Conservation (phyloP, 2,113 vertebrate genomes). For the Anseranas semipalmata region DNA sequence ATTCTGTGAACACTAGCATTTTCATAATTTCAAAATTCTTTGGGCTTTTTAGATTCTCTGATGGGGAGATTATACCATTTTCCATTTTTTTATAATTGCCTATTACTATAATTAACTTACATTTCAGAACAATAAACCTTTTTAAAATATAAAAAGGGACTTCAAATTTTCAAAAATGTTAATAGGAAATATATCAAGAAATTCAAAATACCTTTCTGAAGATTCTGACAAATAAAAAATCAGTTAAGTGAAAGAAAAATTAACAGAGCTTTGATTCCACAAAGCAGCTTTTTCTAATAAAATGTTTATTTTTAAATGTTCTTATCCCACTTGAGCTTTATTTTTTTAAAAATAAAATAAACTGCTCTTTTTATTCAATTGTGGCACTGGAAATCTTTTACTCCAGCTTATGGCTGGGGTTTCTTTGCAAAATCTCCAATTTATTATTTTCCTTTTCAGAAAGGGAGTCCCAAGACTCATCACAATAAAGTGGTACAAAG, state of each 20-base stretch:
- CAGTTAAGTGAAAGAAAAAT: neutral
- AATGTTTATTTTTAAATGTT: neutral
- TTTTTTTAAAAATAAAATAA: neutral
- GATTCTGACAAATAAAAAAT: neutral
- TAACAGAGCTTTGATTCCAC: neutral
- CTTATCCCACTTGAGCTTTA: neutral
- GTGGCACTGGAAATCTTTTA: neutral
- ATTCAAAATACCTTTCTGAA: constrained; percentile 3
- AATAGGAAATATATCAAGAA: neutral
- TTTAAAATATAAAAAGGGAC: neutral
- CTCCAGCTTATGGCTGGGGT: neutral
- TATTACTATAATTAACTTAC: neutral
- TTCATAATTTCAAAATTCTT: neutral
- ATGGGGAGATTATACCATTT: neutral
- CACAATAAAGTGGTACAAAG: neutral
- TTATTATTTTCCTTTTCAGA: neutral
- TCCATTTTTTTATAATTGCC: neutral
- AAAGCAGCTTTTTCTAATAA: neutral
- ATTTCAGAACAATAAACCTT: neutral
- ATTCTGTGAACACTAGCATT: neutral
- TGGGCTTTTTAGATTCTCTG: neutral
- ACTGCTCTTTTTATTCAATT: neutral
- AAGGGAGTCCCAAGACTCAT: neutral
- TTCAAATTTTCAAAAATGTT: neutral
- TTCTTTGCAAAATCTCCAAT: neutral